These are phyloP conservation scores for Cebidichthys violaceus DNA, from an alignment of 2,113 vertebrate species.

Conservation along the genomic window DNA sequence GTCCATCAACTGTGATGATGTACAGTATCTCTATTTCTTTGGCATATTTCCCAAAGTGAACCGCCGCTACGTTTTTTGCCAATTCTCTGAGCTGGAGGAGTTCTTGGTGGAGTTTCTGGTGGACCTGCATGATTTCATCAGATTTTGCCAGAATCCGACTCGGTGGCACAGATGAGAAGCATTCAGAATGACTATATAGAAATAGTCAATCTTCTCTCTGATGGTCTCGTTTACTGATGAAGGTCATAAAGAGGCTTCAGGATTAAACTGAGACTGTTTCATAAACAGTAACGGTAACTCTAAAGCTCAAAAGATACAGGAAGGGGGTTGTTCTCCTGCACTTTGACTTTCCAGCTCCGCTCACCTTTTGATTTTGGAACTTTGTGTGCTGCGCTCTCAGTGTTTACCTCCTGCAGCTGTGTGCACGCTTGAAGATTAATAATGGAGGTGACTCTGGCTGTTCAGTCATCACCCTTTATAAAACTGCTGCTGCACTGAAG, in stretches of 20 bases:
- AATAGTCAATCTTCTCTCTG: too few species aligned
- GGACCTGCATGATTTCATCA: too few species aligned
- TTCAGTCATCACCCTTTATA: conserved; percentile 25
- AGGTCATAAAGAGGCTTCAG: too few species aligned
- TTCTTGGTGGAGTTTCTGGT: too few species aligned
- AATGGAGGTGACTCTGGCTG: conserved; percentile 5
- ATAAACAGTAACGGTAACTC: too few species aligned
- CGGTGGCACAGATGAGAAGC: too few species aligned
- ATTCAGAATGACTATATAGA: too few species aligned
- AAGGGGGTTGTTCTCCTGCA: not conserved
- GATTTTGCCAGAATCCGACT: too few species aligned
- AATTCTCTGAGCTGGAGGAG: not conserved
- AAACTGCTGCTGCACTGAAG: conserved; percentile 13
- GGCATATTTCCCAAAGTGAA: conserved; percentile 4
- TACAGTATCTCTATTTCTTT: not conserved
- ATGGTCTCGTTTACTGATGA: too few species aligned
- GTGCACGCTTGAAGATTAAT: conserved; percentile 33
- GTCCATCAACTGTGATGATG: not conserved
- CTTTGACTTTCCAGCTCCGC: not conserved
- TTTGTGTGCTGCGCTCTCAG: not conserved
- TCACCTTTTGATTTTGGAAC: not conserved
- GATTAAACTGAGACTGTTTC: too few species aligned
- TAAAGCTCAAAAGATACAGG: not conserved
- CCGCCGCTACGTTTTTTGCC: not conserved
- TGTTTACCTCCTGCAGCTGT: not conserved